Conservation (phyloP, 2,797 vertebrate species). For the Aratinga solstitialis region DNA sequence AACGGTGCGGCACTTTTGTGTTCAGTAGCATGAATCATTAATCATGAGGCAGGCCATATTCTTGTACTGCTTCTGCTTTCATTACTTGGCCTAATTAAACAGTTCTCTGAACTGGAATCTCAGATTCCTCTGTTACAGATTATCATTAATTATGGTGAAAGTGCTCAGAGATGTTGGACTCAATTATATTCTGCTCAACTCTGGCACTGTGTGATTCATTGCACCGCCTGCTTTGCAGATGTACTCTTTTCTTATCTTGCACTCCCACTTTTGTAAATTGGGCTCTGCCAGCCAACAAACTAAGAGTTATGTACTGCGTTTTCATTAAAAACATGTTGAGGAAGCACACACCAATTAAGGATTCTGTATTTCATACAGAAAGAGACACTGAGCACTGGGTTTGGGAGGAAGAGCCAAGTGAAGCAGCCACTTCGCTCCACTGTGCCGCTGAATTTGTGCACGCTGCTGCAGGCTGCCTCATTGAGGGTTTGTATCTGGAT, state of each 20-base stretch:
- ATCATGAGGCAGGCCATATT: slow-evolving; percentile 99
- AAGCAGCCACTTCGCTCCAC: slow-evolving; percentile 49
- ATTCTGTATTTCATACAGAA: slow-evolving; percentile 89
- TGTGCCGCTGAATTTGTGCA: not conserved
- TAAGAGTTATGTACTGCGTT: slow-evolving; percentile 98
- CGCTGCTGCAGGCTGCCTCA: not conserved
- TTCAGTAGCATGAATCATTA: slow-evolving; percentile 99
- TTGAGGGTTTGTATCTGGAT: not conserved
- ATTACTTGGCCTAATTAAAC: slow-evolving; percentile 99
- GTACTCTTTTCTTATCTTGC: slow-evolving; percentile 98
- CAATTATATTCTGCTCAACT: slow-evolving; percentile 99
- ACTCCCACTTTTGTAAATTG: slow-evolving; percentile 99
- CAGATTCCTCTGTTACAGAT: slow-evolving; percentile 99
- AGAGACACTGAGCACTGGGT: slow-evolving; percentile 82
- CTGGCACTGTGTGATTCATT: slow-evolving; percentile 99
- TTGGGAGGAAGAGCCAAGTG: slow-evolving; percentile 79
- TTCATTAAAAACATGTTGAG: slow-evolving; percentile 99
- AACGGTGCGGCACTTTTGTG: slow-evolving; percentile 99
- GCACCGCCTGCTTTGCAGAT: slow-evolving; percentile 93
- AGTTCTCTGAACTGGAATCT: slow-evolving; percentile 99
- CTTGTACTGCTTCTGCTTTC: slow-evolving; percentile 99
- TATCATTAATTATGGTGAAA: slow-evolving; percentile 99
- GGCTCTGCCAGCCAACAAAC: slow-evolving; percentile 99
- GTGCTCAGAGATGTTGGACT: slow-evolving; percentile 99
- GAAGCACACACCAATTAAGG: slow-evolving; percentile 98